Evolutionary conservation across 1,140 invertebrate genomes (phyloP).

Genomic region (Lineus longissimus): DNA sequence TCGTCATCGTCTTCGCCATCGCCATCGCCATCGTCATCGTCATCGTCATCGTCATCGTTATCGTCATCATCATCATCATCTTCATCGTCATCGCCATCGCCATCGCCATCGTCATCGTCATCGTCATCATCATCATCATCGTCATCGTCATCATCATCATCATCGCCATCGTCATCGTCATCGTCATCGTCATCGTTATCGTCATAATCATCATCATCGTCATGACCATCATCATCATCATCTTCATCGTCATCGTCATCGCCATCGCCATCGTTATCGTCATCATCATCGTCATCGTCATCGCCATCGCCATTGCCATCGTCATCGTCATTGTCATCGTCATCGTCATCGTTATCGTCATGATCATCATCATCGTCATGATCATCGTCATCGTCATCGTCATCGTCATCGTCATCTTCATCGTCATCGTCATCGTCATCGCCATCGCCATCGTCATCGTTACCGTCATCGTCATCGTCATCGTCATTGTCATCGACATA

Average conservation of each 20-base stretch:
- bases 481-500: too few relatives aligned
- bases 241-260: background rate
- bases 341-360: too few relatives aligned
- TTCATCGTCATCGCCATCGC: constrained; percentile 1
- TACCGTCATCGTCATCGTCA: constrained; percentile 1
- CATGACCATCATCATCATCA: too few relatives aligned
- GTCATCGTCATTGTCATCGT: too few relatives aligned
- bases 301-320: constrained; percentile 1
- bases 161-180: background rate
- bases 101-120: background rate
- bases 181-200: too few relatives aligned
- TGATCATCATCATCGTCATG: too few relatives aligned
- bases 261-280: constrained; percentile 1
- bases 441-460: background rate
- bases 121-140: background rate
- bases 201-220: too few relatives aligned
- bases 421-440: background rate
- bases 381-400: too few relatives aligned
- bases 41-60: too few relatives aligned
- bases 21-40: background rate
- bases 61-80: constrained; percentile 1
- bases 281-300: constrained; percentile 1
- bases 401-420: too few relatives aligned
- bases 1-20: too few relatives aligned
- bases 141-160: background rate